Percentiles rank a stretch among this genome's conserved stretches.
Evolutionary conservation across 2,113 vertebrate genomes (phyloP).

Genomic region (Meles meles): DNA sequence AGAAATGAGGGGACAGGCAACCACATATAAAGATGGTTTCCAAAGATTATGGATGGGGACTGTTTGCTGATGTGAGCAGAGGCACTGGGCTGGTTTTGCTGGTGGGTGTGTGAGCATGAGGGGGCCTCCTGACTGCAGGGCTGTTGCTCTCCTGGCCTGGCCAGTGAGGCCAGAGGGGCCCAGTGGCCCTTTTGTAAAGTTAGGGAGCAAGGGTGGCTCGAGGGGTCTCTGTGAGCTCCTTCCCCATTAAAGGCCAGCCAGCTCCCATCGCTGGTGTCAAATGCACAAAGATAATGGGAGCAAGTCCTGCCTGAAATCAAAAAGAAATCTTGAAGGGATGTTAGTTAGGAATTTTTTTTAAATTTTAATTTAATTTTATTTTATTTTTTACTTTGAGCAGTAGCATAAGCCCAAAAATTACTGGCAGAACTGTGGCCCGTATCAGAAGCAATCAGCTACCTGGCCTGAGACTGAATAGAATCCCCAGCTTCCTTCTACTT

Average conservation of each 20-base stretch:
- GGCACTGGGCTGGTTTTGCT: no score
- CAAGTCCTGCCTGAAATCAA: conserved; percentile 54
- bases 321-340: conserved; percentile 80
- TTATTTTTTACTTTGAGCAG: not conserved
- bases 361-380: conserved; percentile 12
- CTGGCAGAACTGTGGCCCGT: conserved; percentile 62
- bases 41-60: not conserved
- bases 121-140: not conserved
- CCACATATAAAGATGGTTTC: not conserved
- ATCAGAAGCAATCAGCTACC: conserved; percentile 74
- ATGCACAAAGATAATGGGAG: conserved; percentile 68
- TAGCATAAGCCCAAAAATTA: conserved; percentile 66
- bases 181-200: not conserved
- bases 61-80: not conserved
- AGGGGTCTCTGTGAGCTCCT: not conserved
- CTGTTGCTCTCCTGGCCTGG: not conserved
- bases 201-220: not conserved
- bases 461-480: conserved; percentile 20
- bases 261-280: conserved; percentile 63
- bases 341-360: conserved; percentile 60
- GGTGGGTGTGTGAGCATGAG: no score
- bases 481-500: conserved; percentile 56
- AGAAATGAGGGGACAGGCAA: not conserved
- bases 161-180: not conserved
- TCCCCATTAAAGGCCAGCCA: conserved; percentile 55